Conservation (phyloP, 2,797 vertebrate genomes). For the Falco concolor region DNA sequence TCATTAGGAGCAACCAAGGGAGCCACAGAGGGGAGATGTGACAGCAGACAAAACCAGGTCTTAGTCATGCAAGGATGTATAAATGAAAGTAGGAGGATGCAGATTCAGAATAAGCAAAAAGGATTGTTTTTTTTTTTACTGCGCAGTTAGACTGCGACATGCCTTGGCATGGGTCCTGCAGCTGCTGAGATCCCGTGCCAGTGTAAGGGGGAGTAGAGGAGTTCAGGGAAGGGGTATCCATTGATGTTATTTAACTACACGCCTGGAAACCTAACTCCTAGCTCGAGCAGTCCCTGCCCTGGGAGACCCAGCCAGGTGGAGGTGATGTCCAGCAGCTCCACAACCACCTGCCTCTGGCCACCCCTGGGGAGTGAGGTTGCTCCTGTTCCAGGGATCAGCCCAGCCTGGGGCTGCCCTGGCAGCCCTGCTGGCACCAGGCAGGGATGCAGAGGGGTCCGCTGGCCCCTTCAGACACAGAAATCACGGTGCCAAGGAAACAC, state of each 20-base stretch:
- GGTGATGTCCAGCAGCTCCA: neutral
- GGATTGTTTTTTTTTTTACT: rapidly evolving
- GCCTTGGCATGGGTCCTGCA: neutral
- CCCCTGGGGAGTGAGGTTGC: neutral
- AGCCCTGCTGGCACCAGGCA: neutral
- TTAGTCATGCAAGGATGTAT: neutral
- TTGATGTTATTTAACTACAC: rapidly evolving
- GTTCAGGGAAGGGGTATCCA: neutral
- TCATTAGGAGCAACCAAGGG: neutral
- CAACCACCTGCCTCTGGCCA: rapidly evolving
- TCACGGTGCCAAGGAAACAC: neutral
- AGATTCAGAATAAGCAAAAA: neutral
- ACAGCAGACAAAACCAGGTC: neutral
- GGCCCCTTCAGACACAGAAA: neutral
- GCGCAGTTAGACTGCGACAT: neutral
- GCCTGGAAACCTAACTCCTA: neutral
- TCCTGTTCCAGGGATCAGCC: neutral
- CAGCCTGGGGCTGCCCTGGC: neutral
- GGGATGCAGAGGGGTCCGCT: neutral
- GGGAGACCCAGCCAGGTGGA: neutral
- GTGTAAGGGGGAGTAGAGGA: neutral
- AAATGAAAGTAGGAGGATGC: neutral
- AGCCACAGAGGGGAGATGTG: neutral
- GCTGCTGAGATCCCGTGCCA: neutral
- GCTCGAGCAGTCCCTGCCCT: neutral